Evolutionary conservation across 2,888 invertebrate genomes (phyloP).

Genomic region (Xestia ashworthii): DNA sequence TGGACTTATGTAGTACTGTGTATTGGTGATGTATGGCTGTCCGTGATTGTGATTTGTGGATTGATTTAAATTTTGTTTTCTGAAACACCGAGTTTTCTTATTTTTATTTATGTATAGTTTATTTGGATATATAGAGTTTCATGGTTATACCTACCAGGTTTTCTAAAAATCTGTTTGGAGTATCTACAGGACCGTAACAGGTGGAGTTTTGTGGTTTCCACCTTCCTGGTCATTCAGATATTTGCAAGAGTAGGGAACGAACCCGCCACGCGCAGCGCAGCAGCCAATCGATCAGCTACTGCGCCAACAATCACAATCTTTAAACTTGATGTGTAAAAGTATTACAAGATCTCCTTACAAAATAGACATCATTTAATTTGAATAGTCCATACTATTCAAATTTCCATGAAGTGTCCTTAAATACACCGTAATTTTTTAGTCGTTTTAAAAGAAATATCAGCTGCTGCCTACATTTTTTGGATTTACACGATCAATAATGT

Average conservation of each 20-base stretch:
- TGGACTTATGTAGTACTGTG: slow-evolving; percentile 26
- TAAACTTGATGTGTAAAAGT: too few species aligned
- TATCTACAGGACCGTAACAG: background rate
- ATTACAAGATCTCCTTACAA: background rate
- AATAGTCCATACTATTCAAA: too few species aligned
- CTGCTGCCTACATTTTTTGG: too few species aligned
- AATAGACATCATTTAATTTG: background rate
- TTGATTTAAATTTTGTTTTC: slow-evolving; percentile 8
- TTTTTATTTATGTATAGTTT: background rate
- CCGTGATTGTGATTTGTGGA: slow-evolving; percentile 35
- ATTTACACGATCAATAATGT: too few species aligned
- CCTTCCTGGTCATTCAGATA: background rate
- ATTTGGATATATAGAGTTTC: background rate
- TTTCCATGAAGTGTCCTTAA: too few species aligned
- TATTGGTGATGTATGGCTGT: slow-evolving; percentile 53
- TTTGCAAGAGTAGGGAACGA: too few species aligned
- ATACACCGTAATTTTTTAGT: too few species aligned
- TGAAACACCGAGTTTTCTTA: background rate
- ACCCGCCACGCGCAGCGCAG: too few species aligned
- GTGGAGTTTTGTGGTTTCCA: background rate
- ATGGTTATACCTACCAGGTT: background rate
- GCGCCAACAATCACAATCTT: too few species aligned
- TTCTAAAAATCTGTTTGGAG: background rate
- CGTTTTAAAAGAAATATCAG: too few species aligned
- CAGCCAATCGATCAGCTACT: too few species aligned